phyloP scores from a whole-genome alignment of 2,113 vertebrate species.

The Rhineura floridana region DNA sequence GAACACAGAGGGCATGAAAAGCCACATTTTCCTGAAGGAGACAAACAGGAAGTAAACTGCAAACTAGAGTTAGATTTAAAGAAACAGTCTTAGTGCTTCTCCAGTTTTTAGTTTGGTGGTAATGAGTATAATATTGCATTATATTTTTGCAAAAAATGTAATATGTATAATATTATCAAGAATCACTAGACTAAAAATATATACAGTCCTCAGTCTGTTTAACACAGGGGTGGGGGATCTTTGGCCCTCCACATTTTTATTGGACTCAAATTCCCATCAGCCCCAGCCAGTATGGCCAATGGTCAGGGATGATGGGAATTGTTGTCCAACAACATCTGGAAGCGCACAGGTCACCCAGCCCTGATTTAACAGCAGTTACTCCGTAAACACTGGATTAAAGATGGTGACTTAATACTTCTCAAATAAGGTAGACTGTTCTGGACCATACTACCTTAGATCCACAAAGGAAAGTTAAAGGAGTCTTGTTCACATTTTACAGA shows the following conservation, averaged over 20 bases:
- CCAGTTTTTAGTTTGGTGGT: neutral
- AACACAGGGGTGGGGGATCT: too few species aligned
- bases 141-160: neutral
- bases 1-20: too few species aligned
- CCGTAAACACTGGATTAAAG: neutral
- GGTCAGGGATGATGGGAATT: too few species aligned
- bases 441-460: neutral
- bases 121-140: neutral
- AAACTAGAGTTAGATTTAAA: neutral
- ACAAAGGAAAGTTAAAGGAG: neutral
- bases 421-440: neutral
- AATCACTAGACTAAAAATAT: neutral
- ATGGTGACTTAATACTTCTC: neutral
- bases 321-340: too few species aligned
- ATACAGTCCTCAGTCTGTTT: neutral
- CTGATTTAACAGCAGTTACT: neutral
- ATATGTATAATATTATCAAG: neutral
- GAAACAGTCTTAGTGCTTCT: neutral
- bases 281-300: too few species aligned
- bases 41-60: neutral
- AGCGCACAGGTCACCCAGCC: too few species aligned
- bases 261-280: too few species aligned
- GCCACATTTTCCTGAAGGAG: too few species aligned
- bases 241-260: too few species aligned
- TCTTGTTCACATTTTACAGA: too few species aligned